Evolutionary conservation across 2,113 vertebrate genomes (phyloP).

Genomic region (Leptosomus discolor): DNA sequence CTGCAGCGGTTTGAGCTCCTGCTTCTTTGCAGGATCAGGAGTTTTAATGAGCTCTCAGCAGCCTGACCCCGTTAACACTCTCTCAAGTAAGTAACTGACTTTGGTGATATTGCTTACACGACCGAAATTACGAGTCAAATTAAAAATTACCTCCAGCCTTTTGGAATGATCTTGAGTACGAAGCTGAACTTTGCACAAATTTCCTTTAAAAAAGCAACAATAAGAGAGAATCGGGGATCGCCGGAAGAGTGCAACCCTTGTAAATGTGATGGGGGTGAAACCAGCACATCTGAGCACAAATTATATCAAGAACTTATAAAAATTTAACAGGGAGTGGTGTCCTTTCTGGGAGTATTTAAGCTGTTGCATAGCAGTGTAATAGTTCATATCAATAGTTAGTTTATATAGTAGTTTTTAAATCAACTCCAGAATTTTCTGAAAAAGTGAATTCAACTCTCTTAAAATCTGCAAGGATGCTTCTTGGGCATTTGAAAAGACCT

Average conservation of each 20-base stretch:
- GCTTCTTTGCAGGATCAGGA: neutral
- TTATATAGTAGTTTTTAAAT: neutral
- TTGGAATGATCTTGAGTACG: neutral
- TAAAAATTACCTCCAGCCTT: neutral
- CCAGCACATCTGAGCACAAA: neutral
- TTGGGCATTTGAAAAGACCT: neutral
- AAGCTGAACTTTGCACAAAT: neutral
- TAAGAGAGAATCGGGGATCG: neutral
- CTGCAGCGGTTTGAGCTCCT: neutral
- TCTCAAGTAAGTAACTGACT: neutral
- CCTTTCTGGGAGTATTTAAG: neutral
- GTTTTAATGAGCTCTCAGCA: neutral
- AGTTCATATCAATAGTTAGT: neutral
- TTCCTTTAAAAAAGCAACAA: neutral
- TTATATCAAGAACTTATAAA: neutral
- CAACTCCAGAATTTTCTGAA: neutral
- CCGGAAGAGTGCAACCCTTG: neutral
- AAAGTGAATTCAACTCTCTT: neutral
- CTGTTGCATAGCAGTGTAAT: neutral
- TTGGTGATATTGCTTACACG: neutral
- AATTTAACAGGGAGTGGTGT: neutral
- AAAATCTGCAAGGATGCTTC: neutral
- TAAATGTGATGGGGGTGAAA: neutral
- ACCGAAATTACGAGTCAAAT: neutral
- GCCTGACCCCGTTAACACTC: neutral